phyloP scores from a whole-genome alignment of 2,888 invertebrate genomes.

The Mamestra brassicae region DNA sequence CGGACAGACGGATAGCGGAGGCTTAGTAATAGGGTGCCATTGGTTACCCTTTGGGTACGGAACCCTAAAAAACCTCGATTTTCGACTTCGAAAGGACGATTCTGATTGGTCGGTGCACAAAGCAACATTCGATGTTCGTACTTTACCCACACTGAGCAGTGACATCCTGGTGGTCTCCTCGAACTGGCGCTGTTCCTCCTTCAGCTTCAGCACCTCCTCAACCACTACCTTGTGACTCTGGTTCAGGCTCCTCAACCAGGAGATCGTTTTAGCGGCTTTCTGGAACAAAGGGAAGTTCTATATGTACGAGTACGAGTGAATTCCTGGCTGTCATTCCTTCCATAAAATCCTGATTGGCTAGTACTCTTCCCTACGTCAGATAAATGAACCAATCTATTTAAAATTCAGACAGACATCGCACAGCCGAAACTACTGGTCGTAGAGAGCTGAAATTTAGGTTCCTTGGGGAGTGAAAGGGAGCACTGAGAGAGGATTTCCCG shows the following conservation, averaged over 20 bases:
- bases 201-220: conserved; percentile 75
- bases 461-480: too few species aligned
- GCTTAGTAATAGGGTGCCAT: too few species aligned
- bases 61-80: neutral
- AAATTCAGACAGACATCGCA: too few species aligned
- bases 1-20: too few species aligned
- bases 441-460: too few species aligned
- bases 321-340: too few species aligned
- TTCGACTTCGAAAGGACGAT: neutral
- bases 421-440: too few species aligned
- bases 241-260: conserved; percentile 77
- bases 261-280: conserved; percentile 78
- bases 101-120: neutral
- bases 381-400: too few species aligned
- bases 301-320: neutral
- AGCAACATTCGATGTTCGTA: conserved; percentile 47
- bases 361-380: too few species aligned
- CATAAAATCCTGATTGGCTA: too few species aligned
- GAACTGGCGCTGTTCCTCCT: conserved; percentile 75
- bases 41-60: too few species aligned
- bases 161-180: conserved; percentile 73
- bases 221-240: conserved; percentile 70
- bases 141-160: conserved; percentile 80
- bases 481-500: too few species aligned
- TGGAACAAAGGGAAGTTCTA: conserved; percentile 60